These are phyloP conservation scores for Microdon myrmicae DNA, from an alignment of 2,888 invertebrate species.

Conservation along the genomic window DNA sequence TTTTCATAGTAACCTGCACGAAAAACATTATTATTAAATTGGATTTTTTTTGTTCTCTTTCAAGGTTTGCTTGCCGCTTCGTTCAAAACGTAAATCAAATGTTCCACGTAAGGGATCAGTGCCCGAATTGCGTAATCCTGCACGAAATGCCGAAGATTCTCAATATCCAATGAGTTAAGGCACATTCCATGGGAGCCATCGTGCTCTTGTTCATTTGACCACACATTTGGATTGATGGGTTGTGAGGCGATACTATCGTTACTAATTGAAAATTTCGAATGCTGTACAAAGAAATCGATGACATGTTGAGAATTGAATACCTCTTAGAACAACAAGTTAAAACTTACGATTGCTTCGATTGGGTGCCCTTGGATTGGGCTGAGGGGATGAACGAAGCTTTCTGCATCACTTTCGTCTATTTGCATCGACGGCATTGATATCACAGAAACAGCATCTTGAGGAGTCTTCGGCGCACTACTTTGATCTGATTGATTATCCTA, in stretches of 20 bases:
- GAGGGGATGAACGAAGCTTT: constrained; percentile 75
- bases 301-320: neutral
- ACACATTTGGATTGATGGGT: constrained; percentile 70
- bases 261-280: constrained; percentile 68
- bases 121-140: constrained; percentile 88
- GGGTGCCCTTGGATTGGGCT: constrained; percentile 76
- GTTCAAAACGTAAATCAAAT: constrained; percentile 81
- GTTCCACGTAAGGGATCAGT: constrained; percentile 90
- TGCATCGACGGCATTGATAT: constrained; percentile 62
- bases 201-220: constrained; percentile 70
- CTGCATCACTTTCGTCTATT: constrained; percentile 57
- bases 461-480: constrained; percentile 70
- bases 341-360: constrained; percentile 69
- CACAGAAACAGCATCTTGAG: constrained; percentile 69
- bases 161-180: constrained; percentile 84
- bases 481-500: constrained; percentile 65
- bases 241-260: constrained; percentile 71
- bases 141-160: constrained; percentile 84
- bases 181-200: constrained; percentile 77
- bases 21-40: neutral
- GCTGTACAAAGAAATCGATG: constrained; percentile 51
- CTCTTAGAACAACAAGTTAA: too few species aligned
- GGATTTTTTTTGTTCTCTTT: too few species aligned
- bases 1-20: constrained; percentile 80
- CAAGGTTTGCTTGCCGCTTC: constrained; percentile 72